Percentiles rank a stretch among this genome's conserved stretches.
These are phyloP conservation scores for Thryonomys swinderianus DNA, from an alignment of 2,113 vertebrate genomes.

Conservation along the genomic window DNA sequence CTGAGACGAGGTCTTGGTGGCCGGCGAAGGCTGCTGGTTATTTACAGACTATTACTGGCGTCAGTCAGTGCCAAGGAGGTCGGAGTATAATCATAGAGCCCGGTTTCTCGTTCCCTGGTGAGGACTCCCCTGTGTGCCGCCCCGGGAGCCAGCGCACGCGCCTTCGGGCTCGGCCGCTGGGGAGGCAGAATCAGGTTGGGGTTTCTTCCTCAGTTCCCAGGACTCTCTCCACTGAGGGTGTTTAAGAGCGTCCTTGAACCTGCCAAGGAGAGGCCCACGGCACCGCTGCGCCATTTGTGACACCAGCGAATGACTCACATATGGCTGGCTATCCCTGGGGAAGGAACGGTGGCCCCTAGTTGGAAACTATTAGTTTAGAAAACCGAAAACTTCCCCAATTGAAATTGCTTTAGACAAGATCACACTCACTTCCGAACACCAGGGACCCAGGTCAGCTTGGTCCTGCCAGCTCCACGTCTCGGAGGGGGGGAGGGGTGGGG, in stretches of 20 bases:
- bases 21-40: neutral
- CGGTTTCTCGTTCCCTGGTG: conserved; percentile 31
- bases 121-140: too few relatives aligned
- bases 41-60: neutral
- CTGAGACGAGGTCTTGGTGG: neutral
- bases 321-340: neutral
- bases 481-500: neutral
- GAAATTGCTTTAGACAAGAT: neutral
- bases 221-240: neutral
- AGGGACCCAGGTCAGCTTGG: neutral
- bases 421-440: neutral
- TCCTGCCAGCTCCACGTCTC: neutral
- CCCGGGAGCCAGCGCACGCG: too few relatives aligned
- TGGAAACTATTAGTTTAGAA: neutral
- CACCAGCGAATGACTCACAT: neutral
- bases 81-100: conserved; percentile 15
- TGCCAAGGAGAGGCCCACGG: neutral
- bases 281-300: neutral
- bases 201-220: neutral
- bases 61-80: neutral
- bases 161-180: too few relatives aligned
- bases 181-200: neutral
- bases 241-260: neutral
- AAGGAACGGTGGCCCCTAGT: neutral
- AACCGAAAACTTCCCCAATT: neutral